These are phyloP conservation scores for Teleogryllus oceanicus DNA, from an alignment of 2,888 invertebrate species.

Conservation along the genomic window DNA sequence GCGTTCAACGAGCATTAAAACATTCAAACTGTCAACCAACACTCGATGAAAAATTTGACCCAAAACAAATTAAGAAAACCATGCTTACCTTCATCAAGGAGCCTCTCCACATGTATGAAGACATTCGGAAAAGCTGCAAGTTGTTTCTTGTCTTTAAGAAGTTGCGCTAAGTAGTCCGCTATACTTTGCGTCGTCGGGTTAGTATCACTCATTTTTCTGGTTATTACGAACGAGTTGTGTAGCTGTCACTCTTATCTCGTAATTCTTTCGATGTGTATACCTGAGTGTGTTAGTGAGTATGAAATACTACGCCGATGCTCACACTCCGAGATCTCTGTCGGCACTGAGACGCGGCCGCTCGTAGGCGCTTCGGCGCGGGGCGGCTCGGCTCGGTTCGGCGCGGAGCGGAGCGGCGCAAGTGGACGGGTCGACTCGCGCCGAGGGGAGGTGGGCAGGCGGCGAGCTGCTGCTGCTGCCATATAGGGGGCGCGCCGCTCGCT, in stretches of 20 bases:
- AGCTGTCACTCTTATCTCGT: conserved; percentile 20
- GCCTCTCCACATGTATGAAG: conserved; percentile 97
- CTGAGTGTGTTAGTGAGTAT: conserved; percentile 27
- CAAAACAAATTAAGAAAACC: background rate
- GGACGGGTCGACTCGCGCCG: conserved; percentile 32
- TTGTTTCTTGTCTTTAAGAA: conserved; percentile 99
- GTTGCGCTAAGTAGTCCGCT: conserved; percentile 99
- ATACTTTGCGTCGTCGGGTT: conserved; percentile 83
- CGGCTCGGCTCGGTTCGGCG: conserved; percentile 25
- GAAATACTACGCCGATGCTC: conserved; percentile 24
- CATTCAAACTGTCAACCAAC: background rate
- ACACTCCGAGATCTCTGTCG: conserved; percentile 34
- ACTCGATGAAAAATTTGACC: background rate
- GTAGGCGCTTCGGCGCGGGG: background rate
- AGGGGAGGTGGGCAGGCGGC: conserved; percentile 31
- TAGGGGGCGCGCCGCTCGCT: conserved; percentile 34
- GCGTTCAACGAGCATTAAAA: conserved; percentile 7
- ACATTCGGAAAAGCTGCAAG: conserved; percentile 99
- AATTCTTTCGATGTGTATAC: conserved; percentile 28
- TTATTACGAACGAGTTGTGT: conserved; percentile 24
- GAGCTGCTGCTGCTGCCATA: conserved; percentile 35
- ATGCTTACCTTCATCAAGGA: conserved; percentile 94
- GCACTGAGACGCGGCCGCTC: conserved; percentile 28
- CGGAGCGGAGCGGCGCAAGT: conserved; percentile 31
- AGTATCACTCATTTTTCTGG: conserved; percentile 39